These are phyloP conservation scores for Emydura subglobosa DNA, from an alignment of 2,113 vertebrate species.

Conservation along the genomic window DNA sequence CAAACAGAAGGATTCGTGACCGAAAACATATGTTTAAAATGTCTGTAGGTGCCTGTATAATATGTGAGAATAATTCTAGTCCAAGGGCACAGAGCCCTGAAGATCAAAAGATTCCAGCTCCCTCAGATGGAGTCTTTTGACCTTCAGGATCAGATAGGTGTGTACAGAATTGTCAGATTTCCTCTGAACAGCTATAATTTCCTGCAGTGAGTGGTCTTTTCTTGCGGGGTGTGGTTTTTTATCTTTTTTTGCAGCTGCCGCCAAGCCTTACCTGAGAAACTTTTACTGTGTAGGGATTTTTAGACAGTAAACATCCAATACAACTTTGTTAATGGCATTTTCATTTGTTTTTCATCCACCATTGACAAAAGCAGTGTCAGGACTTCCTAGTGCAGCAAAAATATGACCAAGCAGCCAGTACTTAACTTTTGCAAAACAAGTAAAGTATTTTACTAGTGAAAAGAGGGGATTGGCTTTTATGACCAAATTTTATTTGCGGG, in stretches of 20 bases:
- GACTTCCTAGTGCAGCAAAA: neutral
- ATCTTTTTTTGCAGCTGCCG: neutral
- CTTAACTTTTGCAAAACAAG: neutral
- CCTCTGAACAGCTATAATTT: neutral
- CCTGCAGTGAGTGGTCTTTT: neutral
- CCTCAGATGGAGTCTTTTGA: neutral
- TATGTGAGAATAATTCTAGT: neutral
- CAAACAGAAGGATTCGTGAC: neutral
- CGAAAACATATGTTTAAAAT: neutral
- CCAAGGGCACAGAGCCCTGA: neutral
- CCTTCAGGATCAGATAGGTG: neutral
- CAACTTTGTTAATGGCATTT: neutral
- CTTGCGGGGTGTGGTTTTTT: neutral
- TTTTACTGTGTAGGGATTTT: neutral
- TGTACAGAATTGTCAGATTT: neutral
- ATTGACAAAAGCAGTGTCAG: neutral
- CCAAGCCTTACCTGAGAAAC: neutral
- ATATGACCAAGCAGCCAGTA: neutral
- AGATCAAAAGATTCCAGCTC: neutral
- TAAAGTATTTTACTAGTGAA: neutral
- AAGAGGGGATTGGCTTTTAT: neutral
- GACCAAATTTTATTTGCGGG: neutral
- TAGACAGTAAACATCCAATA: neutral
- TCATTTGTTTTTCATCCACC: neutral
- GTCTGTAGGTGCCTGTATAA: neutral